Evolutionary conservation across 2,113 vertebrate genomes (phyloP).

Genomic region (Siniperca chuatsi): DNA sequence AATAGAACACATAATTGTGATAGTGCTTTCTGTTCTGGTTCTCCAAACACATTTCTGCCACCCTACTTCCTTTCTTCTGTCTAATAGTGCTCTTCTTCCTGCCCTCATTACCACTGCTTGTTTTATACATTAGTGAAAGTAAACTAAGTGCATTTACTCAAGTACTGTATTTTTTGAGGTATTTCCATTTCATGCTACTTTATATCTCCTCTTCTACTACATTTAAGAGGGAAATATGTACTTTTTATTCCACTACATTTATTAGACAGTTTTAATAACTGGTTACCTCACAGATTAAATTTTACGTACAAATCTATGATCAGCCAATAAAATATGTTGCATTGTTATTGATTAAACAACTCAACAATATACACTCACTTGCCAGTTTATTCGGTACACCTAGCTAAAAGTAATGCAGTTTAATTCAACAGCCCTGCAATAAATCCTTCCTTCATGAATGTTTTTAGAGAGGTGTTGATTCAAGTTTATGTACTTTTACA

Average conservation of each 20-base stretch:
- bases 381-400: not conserved
- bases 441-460: not conserved
- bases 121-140: not conserved
- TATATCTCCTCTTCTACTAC: not conserved
- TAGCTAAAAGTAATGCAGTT: not conserved
- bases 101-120: not conserved
- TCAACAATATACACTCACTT: not conserved
- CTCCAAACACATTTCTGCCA: not conserved
- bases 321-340: not conserved
- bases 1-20: not conserved
- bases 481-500: not conserved
- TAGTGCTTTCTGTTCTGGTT: conserved; percentile 11
- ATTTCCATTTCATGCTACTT: not conserved
- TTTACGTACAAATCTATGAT: not conserved
- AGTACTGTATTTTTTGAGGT: not conserved
- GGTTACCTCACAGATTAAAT: not conserved
- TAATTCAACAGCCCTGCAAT: not conserved
- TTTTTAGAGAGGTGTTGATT: not conserved
- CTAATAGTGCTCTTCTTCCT: not conserved
- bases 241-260: not conserved
- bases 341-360: not conserved
- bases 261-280: not conserved
- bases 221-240: not conserved
- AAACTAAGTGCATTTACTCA: not conserved
- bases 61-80: not conserved